These are phyloP conservation scores for Pseudochirops cupreus DNA, from an alignment of 2,797 vertebrate species.

Conservation along the genomic window DNA sequence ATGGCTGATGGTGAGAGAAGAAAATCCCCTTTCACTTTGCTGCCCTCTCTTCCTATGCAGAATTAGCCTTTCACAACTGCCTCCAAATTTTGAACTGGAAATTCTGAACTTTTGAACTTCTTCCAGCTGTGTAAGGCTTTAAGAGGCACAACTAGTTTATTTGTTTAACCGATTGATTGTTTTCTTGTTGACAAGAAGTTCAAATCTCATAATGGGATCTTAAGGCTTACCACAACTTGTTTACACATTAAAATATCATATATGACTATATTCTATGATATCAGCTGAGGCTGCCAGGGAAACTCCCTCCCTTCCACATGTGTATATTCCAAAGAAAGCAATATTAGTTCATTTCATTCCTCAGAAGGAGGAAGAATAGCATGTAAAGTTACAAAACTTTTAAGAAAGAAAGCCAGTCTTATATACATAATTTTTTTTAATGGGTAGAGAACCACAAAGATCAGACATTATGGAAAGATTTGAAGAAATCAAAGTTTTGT, in stretches of 20 bases:
- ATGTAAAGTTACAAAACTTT: neutral
- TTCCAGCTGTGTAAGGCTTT: neutral
- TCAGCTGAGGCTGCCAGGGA: neutral
- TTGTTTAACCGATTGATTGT: neutral
- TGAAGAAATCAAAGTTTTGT: neutral
- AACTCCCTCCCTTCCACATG: neutral
- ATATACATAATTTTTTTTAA: neutral
- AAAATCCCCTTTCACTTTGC: neutral
- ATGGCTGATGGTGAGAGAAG: neutral
- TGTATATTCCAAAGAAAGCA: neutral
- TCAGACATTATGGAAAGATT: neutral
- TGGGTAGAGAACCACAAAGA: neutral
- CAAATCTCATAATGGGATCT: neutral
- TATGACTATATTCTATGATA: neutral
- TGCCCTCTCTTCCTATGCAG: neutral
- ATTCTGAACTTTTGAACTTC: neutral
- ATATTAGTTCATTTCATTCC: neutral
- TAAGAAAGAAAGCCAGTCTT: neutral
- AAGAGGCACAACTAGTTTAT: neutral
- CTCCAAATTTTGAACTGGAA: neutral
- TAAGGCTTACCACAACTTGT: neutral
- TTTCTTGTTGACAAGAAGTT: neutral
- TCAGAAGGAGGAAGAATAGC: neutral
- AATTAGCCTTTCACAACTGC: neutral
- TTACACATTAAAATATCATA: neutral